A percentile compares a stretch with the other conserved stretches of the same genome.
phyloP scores from a whole-genome alignment of 1,140 invertebrate genomes.

The Atopsyche davidsoni region DNA sequence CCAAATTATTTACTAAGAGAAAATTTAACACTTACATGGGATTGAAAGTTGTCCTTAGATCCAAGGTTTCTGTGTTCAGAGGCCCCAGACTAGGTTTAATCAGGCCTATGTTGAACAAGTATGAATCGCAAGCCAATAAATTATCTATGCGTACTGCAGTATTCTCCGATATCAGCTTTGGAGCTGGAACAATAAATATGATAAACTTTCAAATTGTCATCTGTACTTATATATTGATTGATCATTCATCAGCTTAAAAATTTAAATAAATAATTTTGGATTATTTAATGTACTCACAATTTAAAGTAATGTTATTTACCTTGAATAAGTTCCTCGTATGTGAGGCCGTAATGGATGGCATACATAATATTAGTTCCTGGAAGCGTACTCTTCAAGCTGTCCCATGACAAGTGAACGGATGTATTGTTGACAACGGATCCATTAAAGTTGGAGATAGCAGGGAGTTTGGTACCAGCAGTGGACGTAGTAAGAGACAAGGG shows the following conservation, averaged over 20 bases:
- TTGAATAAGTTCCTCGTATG: constrained; percentile 45
- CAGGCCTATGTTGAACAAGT: constrained; percentile 67
- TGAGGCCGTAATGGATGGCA: constrained; percentile 57
- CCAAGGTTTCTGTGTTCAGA: too few relatives aligned
- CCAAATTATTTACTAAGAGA: constrained; percentile 1
- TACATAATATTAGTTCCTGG: constrained; percentile 53
- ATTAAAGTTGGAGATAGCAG: constrained; percentile 45
- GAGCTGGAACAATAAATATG: constrained; percentile 41
- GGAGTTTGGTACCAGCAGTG: constrained; percentile 53
- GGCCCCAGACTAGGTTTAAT: constrained; percentile 61
- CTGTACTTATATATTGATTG: constrained; percentile 5
- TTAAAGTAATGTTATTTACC: constrained; percentile 33
- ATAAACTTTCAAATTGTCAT: constrained; percentile 14
- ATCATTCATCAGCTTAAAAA: constrained; percentile 7
- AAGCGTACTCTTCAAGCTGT: constrained; percentile 47
- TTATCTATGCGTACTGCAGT: constrained; percentile 53
- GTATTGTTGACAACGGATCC: constrained; percentile 52
- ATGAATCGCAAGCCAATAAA: constrained; percentile 66
- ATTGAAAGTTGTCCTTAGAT: too few relatives aligned
- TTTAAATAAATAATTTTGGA: constrained; percentile 6
- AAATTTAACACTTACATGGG: constrained; percentile 36
- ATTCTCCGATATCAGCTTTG: constrained; percentile 50
- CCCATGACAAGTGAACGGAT: constrained; percentile 61
- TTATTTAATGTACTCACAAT: not conserved
- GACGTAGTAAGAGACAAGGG: constrained; percentile 43